Conservation (phyloP, 2,888 invertebrate genomes). For the Plagodis dolabraria region DNA sequence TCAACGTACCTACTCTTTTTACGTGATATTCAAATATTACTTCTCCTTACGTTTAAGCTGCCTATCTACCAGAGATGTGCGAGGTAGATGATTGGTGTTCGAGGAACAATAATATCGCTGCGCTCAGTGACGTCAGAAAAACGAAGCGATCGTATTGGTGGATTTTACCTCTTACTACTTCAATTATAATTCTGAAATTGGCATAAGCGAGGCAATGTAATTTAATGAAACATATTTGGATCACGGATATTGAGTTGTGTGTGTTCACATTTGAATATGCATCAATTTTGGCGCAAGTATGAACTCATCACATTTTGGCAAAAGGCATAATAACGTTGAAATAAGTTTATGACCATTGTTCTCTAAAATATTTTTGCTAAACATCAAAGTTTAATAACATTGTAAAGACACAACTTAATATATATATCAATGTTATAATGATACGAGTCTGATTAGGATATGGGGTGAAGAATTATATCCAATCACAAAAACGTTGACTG, state of each 20-base stretch:
- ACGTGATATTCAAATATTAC: constrained; percentile 51
- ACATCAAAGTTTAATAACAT: too few relatives aligned
- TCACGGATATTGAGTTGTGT: constrained; percentile 58
- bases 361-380: too few relatives aligned
- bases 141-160: background rate
- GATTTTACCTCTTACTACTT: too few relatives aligned
- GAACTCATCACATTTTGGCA: constrained; percentile 24
- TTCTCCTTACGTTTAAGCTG: constrained; percentile 21
- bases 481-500: too few relatives aligned
- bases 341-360: too few relatives aligned
- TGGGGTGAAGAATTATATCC: too few relatives aligned
- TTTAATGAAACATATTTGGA: constrained; percentile 73
- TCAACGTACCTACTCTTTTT: constrained; percentile 57
- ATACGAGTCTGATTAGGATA: too few relatives aligned
- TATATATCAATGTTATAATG: too few relatives aligned
- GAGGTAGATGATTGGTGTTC: too few relatives aligned
- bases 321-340: too few relatives aligned
- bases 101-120: background rate
- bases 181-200: constrained; percentile 73
- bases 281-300: constrained; percentile 40
- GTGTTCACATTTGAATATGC: constrained; percentile 35
- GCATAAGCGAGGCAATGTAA: constrained; percentile 68
- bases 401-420: too few relatives aligned
- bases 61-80: too few relatives aligned
- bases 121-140: background rate